Conservation (phyloP, 2,888 invertebrate genomes). For the Drosophila buzzatii region DNA sequence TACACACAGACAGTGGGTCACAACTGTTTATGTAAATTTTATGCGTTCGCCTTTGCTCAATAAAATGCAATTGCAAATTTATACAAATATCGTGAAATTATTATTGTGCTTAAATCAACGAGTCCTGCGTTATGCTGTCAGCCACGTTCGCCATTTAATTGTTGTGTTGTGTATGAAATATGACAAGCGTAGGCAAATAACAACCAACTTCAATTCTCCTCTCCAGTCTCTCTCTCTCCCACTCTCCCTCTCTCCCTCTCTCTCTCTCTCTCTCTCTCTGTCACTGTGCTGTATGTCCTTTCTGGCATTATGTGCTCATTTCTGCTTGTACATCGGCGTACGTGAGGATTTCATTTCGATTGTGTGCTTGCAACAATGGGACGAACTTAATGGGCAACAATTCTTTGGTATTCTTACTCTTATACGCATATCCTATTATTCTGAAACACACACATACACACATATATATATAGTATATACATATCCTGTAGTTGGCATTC, state of each 20-base stretch:
- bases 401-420: slow-evolving; percentile 40
- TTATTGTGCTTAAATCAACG: slow-evolving; percentile 60
- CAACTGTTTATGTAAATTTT: slow-evolving; percentile 63
- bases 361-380: slow-evolving; percentile 58
- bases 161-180: slow-evolving; percentile 63
- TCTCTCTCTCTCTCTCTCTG: slow-evolving; percentile 8
- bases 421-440: slow-evolving; percentile 30
- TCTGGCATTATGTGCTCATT: slow-evolving; percentile 56
- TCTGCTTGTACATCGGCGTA: slow-evolving; percentile 53
- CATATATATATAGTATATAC: not conserved
- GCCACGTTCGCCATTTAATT: slow-evolving; percentile 65
- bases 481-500: slow-evolving; percentile 37
- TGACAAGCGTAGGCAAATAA: slow-evolving; percentile 66
- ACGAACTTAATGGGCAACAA: slow-evolving; percentile 53
- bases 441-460: not conserved
- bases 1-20: slow-evolving; percentile 1
- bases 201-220: slow-evolving; percentile 1
- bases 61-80: slow-evolving; percentile 78
- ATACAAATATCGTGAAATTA: slow-evolving; percentile 71
- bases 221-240: not conserved
- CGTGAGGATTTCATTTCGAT: slow-evolving; percentile 70
- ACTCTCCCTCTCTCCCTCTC: not conserved
- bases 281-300: slow-evolving; percentile 26
- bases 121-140: slow-evolving; percentile 26
- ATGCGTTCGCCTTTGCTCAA: slow-evolving; percentile 57